Evolutionary conservation across 1,140 invertebrate species (phyloP).

Genomic region (Zophobas atratus): DNA sequence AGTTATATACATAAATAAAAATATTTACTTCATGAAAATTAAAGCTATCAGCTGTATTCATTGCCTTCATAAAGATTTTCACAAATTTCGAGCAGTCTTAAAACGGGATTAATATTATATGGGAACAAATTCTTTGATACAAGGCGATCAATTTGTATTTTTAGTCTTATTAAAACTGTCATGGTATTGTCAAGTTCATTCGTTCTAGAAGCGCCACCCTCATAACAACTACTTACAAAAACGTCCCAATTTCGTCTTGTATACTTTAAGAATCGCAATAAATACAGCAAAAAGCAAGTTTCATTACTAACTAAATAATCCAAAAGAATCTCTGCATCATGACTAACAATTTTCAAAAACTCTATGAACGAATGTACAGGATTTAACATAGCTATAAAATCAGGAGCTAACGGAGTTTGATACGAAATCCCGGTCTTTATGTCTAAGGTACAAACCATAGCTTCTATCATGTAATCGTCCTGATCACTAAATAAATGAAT

Average conservation of each 20-base stretch:
- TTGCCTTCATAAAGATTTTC: conserved; percentile 89
- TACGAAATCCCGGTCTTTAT: conserved; percentile 88
- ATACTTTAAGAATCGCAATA: conserved; percentile 89
- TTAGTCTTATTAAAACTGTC: conserved; percentile 84
- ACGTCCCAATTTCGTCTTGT: conserved; percentile 87
- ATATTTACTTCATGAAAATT: conserved; percentile 18
- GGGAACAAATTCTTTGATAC: conserved; percentile 88
- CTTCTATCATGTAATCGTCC: conserved; percentile 91
- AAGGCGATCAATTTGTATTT: conserved; percentile 85
- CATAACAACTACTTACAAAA: conserved; percentile 83
- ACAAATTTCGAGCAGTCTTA: conserved; percentile 87
- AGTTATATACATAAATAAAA: conserved; percentile 34
- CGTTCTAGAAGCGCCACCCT: conserved; percentile 67
- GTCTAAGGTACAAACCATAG: conserved; percentile 93
- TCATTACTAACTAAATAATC: conserved; percentile 93
- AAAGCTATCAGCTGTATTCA: conserved; percentile 74
- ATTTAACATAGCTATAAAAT: conserved; percentile 84
- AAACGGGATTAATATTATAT: conserved; percentile 91
- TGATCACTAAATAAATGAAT: conserved; percentile 92
- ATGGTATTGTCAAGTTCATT: conserved; percentile 86
- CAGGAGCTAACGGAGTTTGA: conserved; percentile 83
- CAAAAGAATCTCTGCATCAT: conserved; percentile 86
- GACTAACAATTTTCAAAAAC: conserved; percentile 86
- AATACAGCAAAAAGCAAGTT: conserved; percentile 91
- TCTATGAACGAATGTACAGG: conserved; percentile 88